Percentiles rank a stretch among this genome's conserved stretches.
Evolutionary conservation across 2,888 invertebrate species (phyloP).

Genomic region (Eilema sororculum): DNA sequence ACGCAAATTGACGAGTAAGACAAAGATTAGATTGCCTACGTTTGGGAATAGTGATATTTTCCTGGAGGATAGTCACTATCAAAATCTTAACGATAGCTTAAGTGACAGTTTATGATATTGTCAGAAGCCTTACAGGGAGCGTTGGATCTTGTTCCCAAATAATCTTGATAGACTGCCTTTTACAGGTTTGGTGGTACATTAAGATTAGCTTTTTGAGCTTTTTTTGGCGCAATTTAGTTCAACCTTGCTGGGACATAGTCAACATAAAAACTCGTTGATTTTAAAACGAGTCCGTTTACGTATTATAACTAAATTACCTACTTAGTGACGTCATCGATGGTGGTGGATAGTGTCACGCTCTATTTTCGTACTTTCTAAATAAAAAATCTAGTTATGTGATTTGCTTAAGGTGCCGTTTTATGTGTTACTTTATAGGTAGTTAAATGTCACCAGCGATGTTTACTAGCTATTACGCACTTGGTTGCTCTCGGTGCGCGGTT

Average conservation of each 20-base stretch:
- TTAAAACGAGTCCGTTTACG: background rate
- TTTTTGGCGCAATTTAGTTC: too few species aligned
- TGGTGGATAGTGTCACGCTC: background rate
- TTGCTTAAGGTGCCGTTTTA: background rate
- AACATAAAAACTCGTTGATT: background rate
- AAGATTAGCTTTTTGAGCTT: too few species aligned
- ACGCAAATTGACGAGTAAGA: background rate
- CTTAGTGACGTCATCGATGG: background rate
- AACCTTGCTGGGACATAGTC: too few species aligned
- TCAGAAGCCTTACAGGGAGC: too few species aligned
- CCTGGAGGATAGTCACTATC: background rate
- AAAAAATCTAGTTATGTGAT: background rate
- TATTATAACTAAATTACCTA: too few species aligned
- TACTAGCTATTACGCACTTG: background rate
- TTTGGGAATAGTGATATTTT: background rate
- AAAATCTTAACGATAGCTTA: background rate
- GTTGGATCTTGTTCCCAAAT: too few species aligned
- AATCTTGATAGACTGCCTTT: too few species aligned
- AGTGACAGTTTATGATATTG: too few species aligned
- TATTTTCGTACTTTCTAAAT: background rate
- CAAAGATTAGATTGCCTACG: background rate
- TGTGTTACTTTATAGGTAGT: background rate
- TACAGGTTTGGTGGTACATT: too few species aligned
- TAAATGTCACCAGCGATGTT: background rate
- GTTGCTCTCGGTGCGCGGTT: background rate